phyloP scores from a whole-genome alignment of 2,113 vertebrate genomes.

The Marmota monax region DNA sequence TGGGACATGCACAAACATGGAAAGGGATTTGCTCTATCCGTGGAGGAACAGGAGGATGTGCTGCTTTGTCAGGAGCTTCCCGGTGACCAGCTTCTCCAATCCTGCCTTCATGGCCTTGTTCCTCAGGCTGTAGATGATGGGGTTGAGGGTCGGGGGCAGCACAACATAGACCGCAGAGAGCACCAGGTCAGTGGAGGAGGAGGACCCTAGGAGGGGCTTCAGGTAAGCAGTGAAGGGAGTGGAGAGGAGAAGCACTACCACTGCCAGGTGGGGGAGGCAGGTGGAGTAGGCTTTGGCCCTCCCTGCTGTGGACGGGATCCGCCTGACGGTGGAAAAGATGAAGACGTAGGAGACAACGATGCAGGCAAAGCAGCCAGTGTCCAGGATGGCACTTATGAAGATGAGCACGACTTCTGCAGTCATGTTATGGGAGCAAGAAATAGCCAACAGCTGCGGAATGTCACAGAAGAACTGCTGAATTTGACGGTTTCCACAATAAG shows the following conservation, averaged over 20 bases:
- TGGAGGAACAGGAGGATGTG: neutral
- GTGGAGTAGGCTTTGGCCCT: neutral
- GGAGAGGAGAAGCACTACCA: neutral
- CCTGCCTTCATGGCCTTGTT: neutral
- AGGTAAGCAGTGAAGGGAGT: neutral
- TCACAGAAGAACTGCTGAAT: conserved; percentile 29
- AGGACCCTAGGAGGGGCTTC: neutral
- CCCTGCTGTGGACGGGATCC: neutral
- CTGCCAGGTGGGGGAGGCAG: neutral
- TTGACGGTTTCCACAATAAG: neutral
- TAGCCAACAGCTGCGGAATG: neutral
- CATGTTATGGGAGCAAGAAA: neutral
- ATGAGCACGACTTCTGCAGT: neutral
- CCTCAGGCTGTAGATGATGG: neutral
- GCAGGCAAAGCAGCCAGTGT: neutral
- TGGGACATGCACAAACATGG: no score
- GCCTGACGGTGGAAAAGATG: neutral
- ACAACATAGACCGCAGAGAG: neutral
- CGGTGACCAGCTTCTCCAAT: neutral
- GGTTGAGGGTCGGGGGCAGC: neutral
- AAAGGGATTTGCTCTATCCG: neutral
- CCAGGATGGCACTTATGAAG: neutral
- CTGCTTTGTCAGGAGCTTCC: neutral
- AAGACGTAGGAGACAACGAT: neutral
- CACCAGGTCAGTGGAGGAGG: neutral